These are phyloP conservation scores for Gastracanthus pulcherrimus DNA, from an alignment of 2,888 invertebrate genomes.

Conservation along the genomic window DNA sequence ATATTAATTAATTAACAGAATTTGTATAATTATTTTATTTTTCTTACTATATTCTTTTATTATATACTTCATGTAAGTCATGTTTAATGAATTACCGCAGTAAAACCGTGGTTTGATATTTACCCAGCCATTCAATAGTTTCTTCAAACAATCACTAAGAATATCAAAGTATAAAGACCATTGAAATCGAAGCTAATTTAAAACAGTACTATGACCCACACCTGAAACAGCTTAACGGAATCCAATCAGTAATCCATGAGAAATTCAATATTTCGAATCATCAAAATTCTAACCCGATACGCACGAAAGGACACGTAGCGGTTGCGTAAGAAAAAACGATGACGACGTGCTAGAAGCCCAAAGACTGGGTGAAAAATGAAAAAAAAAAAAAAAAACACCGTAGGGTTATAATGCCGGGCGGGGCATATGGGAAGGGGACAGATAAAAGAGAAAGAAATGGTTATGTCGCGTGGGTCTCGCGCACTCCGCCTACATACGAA, in stretches of 20 bases:
- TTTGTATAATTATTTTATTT: too few species aligned
- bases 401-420: neutral
- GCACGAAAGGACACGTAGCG: slow-evolving; percentile 23
- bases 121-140: neutral
- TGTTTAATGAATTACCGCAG: neutral
- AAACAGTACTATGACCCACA: neutral
- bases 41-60: too few species aligned
- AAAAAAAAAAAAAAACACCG: slow-evolving; percentile 14
- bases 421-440: neutral
- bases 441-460: slow-evolving; percentile 57
- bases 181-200: slow-evolving; percentile 1
- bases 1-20: too few species aligned
- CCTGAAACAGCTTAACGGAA: slow-evolving; percentile 1
- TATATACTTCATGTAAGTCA: too few species aligned
- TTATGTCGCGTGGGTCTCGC: slow-evolving; percentile 64
- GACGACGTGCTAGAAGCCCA: neutral
- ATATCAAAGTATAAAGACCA: neutral
- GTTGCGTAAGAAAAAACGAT: slow-evolving; percentile 6
- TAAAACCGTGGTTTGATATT: neutral
- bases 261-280: slow-evolving; percentile 45
- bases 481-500: slow-evolving; percentile 55
- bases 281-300: slow-evolving; percentile 33
- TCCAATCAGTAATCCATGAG: slow-evolving; percentile 2
- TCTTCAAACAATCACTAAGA: neutral
- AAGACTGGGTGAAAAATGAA: slow-evolving; percentile 25